Evolutionary conservation across 2,113 vertebrate genomes (phyloP), one percentile per base, ranked within the genome.

Genomic region (Neogobius melanostomus): DNA sequence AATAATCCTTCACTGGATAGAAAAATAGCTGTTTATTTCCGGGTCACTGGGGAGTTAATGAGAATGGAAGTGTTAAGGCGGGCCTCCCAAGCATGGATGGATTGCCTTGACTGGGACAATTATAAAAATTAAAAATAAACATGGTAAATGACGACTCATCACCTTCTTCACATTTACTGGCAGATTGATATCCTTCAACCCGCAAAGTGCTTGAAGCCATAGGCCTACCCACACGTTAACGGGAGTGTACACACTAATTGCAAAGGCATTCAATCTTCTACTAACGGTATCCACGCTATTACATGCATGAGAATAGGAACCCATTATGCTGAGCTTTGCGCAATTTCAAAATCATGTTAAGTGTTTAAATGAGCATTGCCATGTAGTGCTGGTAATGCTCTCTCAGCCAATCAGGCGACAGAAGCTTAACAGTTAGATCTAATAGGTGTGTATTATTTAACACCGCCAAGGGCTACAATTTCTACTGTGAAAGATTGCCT

Each of bases 11-110:
- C 64, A 48, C 82, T 53, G 72, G 85, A 91, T 88, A 85, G 82
- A 85, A 84, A 89, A 90, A 92, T 90, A 90, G 92, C 81, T 85
- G 91, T 91, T 95, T 86, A 76, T 94, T 91, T 91, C 86, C 51
- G 91, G 94, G 94, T 95, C 94, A 95, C 80, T 93, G 93, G 84
- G 91, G 94, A 94, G 95, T 94, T 95, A 95, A 95, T 95, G 95
- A 94, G 93, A 94, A 94, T 84, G 90, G 71, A 79, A 81, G 85
- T 89, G 85, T 88, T 88, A 88, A 63, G 60, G 77, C 67, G 75
- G 72, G 44, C 66, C 71, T 56, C 56, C 66, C 68, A 63, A 82
- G 84, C 83, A 73, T 87, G 75, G 88, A 88, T 85, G 84, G 90
- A 76, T 73, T 78, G 72, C 84, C 71, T 82, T 80, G 86, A 90